Conservation (phyloP, 2,113 vertebrate genomes). For the Aleadryas rufinucha region DNA sequence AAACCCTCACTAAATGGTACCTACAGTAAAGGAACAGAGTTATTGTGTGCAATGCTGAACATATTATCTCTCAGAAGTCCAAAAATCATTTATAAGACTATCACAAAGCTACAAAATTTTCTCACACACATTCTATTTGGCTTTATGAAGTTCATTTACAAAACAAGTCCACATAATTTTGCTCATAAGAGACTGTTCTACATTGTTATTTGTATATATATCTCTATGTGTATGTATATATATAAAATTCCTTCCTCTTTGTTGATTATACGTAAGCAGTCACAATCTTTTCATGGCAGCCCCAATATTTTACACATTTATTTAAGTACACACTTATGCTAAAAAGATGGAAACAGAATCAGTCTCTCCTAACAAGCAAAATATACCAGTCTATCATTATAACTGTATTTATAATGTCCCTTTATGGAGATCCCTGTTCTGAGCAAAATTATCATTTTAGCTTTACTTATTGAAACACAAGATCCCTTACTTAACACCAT, state of each 20-base stretch:
- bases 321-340: neutral
- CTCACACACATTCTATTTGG: neutral
- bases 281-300: neutral
- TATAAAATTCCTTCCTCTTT: neutral
- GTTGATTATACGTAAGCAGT: neutral
- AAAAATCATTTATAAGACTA: neutral
- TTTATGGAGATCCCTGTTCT: neutral
- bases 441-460: neutral
- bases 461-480: neutral
- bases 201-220: neutral
- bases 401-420: neutral
- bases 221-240: rapidly evolving
- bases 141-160: neutral
- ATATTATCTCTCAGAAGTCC: neutral
- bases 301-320: neutral
- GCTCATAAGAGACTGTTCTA: neutral
- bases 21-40: neutral
- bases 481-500: neutral
- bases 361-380: neutral
- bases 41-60: neutral
- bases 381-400: neutral
- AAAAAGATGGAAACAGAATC: neutral
- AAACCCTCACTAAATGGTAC: neutral
- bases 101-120: neutral
- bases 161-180: neutral